Evolutionary conservation across 2,888 invertebrate genomes (phyloP), one percentile per base, ranked within the genome.

Genomic region (Scaptomyza polygonia): DNA sequence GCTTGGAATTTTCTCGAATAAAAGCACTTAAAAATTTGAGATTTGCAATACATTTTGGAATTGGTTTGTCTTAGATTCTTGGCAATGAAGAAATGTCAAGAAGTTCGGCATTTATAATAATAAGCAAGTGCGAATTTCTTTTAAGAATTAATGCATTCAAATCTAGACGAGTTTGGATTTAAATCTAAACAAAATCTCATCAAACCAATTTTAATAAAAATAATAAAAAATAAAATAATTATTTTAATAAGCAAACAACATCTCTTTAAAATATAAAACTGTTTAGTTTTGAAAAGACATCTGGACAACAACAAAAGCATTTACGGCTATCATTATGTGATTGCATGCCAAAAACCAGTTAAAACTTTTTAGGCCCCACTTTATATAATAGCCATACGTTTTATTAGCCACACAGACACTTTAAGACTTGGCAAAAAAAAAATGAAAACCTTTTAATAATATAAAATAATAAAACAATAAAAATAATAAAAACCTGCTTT

Each of bases 361-460:
- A 36, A 18, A 36, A 36, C n/a, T 25, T 18, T 49, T 36, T 14
- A 14, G 39, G 6, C 14, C 40, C 34, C 54, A 21, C 30, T 34
- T 58, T 56, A n/a, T 69, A 59, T 54, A 47, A 49, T 55, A 36
- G 58, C 69, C 59, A 52, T 56, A 49, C 39, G 54, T 58, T 73
- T 73, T 70, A 73, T 73, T 44, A n/a, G 42, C 49, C 53, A 44
- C 12, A 48, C 66, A 58, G 61, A 69, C 72, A 73, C 72, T 69
- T 69, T 44, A 45, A 48, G 25, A 36, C 14, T 3, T 6, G 14
- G 9, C 9, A 39, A 39, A 14, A 7, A 36, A 65, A 65, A 59
- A 36, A 36, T 14, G 2, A 14, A 29, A 73, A 65, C 52, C 74
- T 70, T 73, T 73, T 61, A 74, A 56, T 73, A 62, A 14, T 45